phyloP scores from a whole-genome alignment of 2,888 invertebrate species.

The Eupithecia subfuscata region DNA sequence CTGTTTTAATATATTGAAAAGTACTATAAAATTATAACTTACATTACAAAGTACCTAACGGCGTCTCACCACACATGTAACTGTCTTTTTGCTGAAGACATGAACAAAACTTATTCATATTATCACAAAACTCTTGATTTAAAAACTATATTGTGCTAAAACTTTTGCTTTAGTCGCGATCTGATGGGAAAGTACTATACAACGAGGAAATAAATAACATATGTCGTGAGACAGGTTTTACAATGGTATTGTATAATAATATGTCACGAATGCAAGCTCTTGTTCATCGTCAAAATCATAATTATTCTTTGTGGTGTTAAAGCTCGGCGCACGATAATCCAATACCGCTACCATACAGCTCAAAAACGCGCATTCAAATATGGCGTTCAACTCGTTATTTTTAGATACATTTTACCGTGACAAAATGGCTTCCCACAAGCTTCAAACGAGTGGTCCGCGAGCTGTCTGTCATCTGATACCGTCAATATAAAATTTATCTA shows the following conservation, averaged over 20 bases:
- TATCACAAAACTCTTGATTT: conserved; percentile 78
- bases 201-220: conserved; percentile 69
- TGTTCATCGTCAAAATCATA: not conserved
- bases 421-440: no score
- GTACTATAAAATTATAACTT: conserved; percentile 18
- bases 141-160: conserved; percentile 77
- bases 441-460: no score
- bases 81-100: conserved; percentile 68
- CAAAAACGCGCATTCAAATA: no score
- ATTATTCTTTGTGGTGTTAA: not conserved
- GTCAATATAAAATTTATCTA: no score
- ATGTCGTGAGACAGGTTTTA: conserved; percentile 81
- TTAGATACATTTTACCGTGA: no score
- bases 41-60: conserved; percentile 66
- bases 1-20: conserved; percentile 17
- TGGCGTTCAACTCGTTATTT: no score
- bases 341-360: no score
- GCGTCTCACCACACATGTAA: conserved; percentile 85
- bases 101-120: conserved; percentile 71
- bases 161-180: conserved; percentile 65
- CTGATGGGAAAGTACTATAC: conserved; percentile 79
- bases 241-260: conserved; percentile 37
- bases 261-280: conserved; percentile 46
- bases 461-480: no score
- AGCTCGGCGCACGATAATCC: no score